Evolutionary conservation across 2,113 vertebrate genomes (phyloP), one percentile per base, ranked within the genome.

Genomic region (Peromyscus maniculatus): DNA sequence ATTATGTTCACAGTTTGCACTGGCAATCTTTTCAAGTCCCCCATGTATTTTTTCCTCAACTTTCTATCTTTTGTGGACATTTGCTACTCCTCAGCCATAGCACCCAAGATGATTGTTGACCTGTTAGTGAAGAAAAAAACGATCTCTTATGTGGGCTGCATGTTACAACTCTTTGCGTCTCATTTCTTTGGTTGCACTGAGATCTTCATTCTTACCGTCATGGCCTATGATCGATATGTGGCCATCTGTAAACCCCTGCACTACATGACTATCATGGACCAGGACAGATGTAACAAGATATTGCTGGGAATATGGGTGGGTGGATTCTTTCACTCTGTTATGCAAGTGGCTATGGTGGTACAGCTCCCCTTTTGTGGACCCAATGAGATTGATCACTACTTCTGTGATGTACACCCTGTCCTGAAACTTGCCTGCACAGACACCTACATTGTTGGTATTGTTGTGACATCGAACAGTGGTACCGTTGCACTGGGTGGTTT

Each of bases 121-220:
- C 4, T 97, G 8, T n/a, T 97, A 71, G n/a, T 74, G 49, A 92
- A 91, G 19, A 64, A 19, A 2, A 98, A 97, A 92, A 91, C 28
- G 0, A 96, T 98, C 43, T 96, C 95, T 2, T 97, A 94, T 46
- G 88, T 28, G 39, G 96, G 93, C 5, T 98, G 96, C 59, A 97
- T 97, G 84, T 26, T 97, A 22, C 94, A 98, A 62, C 36, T 97
- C 26, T 98, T 97, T 62, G 94, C 16, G 1, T 84, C 59, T 6
- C 95, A 97, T 69, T 98, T 98, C 88, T 92, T 97, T 86, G 97
- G 94, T 0, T 95, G 94, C 39, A 97, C 84, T 17, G 97, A 98
- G 83, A 94, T 97, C 43, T 97, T 98, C 82, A 97, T 97, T 7
- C 95, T 97, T 43, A 91, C 74, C 11, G 72, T 78, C 11, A 91